Base-by-base conservation (phyloP, 2,113 vertebrate species). In the Sander lucioperca region DNA sequence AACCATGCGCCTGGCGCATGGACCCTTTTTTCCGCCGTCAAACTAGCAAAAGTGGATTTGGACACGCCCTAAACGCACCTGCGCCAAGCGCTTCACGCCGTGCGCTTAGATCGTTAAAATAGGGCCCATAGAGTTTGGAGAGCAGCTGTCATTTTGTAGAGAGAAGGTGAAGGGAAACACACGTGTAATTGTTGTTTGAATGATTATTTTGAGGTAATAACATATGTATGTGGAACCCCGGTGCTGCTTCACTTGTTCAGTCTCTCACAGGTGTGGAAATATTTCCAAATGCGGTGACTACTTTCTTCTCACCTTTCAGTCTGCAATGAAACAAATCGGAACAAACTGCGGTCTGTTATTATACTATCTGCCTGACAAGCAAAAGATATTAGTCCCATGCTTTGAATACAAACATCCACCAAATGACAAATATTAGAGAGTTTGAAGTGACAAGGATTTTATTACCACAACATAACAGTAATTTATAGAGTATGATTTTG, bases 131-230 rank as follows among this genome's bases (percentile, higher is more conserved):
- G 57, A 61, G 36, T 72, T 77, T 25, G 77, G 23, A 50, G 51
- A 73, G 67, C 36, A 72, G 64, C 67, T 47, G 77, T 56, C 57
- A 63, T 73, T 62, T 27, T 30, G 25, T 18, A 43, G 11, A 57
- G 82, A 75, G 63, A 11, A 62, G 36, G 73, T 78, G 70, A 62
- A 82, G 47, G 79, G 66, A 51, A 69, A 71, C 45, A 30, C 57
- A 73, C 72, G 67, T 63, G 51, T 61, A 50, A 33, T 54, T 61
- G 21, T 74, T n/a, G 15, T 0, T 59, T 4, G 58, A 77, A 43
- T 30, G 43, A 56, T 76, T 67, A 66, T 73, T 74, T 73, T 61
- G 0, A 71, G 58, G 21, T 86, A 65, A 70, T 79, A 85, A 45
- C 19, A 66, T 9, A 30, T 72, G 56, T 14, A 33, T 23, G 23